phyloP scores from a whole-genome alignment of 2,797 vertebrate genomes.

The Gadopsis bispinosus region DNA sequence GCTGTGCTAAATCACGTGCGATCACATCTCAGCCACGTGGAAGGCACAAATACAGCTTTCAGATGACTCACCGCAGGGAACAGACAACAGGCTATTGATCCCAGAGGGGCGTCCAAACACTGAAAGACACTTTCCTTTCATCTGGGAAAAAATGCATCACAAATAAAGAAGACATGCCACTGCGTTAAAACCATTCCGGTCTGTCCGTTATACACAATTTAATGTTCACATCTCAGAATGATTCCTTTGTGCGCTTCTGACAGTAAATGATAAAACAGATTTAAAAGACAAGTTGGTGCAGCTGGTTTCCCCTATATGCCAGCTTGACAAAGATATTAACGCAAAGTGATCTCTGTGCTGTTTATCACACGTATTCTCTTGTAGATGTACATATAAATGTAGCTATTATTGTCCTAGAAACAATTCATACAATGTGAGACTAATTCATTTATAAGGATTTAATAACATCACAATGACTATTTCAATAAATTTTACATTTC shows the following conservation, averaged over 20 bases:
- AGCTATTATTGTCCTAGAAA: background rate
- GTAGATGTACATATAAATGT: background rate
- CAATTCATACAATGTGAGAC: background rate
- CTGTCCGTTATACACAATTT: background rate
- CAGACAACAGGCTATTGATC: slow-evolving; percentile 54
- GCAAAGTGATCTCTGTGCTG: background rate
- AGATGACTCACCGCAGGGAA: slow-evolving; percentile 66
- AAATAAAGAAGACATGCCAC: background rate
- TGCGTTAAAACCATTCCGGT: background rate
- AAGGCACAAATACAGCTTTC: slow-evolving; percentile 44
- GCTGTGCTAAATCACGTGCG: slow-evolving; percentile 51
- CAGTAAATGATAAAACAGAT: background rate
- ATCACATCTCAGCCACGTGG: slow-evolving; percentile 62
- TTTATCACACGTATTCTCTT: background rate
- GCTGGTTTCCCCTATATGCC: background rate
- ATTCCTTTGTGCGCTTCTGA: background rate
- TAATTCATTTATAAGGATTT: background rate
- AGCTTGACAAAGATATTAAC: background rate
- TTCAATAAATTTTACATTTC: background rate
- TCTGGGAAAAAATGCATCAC: background rate
- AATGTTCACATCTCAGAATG: background rate
- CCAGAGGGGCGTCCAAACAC: slow-evolving; percentile 25
- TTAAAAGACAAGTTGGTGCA: background rate
- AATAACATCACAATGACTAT: background rate
- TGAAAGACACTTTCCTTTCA: background rate